These are phyloP conservation scores for Drosophila pandora DNA, from an alignment of 1,140 invertebrate genomes.

Conservation along the genomic window DNA sequence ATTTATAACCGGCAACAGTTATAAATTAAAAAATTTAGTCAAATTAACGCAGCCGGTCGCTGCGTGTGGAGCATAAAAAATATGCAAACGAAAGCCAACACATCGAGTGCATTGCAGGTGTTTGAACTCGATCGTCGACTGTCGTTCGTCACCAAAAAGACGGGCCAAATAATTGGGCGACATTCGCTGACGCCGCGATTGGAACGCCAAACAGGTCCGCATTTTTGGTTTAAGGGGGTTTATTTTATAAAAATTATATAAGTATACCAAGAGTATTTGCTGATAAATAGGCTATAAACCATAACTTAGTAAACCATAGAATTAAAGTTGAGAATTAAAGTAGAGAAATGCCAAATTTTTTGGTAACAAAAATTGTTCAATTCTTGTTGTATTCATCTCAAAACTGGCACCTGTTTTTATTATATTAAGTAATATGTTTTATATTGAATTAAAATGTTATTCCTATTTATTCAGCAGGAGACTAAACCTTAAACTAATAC, in stretches of 20 bases:
- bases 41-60: conserved; percentile 63
- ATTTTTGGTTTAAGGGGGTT: not conserved
- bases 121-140: conserved; percentile 77
- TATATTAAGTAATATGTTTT: not conserved
- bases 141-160: conserved; percentile 41
- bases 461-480: too few relatives aligned
- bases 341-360: too few relatives aligned
- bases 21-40: conserved; percentile 71
- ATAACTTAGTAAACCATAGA: too few relatives aligned
- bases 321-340: too few relatives aligned
- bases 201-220: conserved; percentile 8
- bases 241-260: not conserved
- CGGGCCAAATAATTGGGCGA: conserved; percentile 69
- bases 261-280: not conserved
- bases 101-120: conserved; percentile 73
- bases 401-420: too few relatives aligned
- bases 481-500: too few relatives aligned
- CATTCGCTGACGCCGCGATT: conserved; percentile 63
- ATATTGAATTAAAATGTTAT: not conserved
- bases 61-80: conserved; percentile 56
- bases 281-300: not conserved
- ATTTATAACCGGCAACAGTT: conserved; percentile 59
- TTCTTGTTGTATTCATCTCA: too few relatives aligned
- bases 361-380: too few relatives aligned
- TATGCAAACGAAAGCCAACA: conserved; percentile 65